Evolutionary conservation across 2,888 invertebrate genomes (phyloP).

Genomic region (Hyles lineata): DNA sequence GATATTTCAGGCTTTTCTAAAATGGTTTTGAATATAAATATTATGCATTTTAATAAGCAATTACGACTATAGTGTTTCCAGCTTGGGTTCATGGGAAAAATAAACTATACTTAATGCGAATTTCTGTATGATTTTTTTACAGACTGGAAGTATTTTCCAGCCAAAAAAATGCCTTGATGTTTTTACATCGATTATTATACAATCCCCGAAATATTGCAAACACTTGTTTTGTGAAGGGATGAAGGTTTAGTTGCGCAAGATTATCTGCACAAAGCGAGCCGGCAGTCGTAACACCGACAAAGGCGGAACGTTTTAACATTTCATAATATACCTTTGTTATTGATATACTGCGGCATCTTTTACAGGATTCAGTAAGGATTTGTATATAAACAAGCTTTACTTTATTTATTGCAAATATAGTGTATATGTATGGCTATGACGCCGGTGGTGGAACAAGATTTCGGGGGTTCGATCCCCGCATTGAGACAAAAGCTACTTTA

Average conservation of each 20-base stretch:
- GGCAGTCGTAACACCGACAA: slow-evolving; percentile 45
- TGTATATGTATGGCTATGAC: too few relatives aligned
- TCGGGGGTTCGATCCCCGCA: not conserved
- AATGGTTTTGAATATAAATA: too few relatives aligned
- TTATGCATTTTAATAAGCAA: too few relatives aligned
- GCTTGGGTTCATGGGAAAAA: too few relatives aligned
- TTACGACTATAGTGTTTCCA: too few relatives aligned
- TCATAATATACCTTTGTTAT: slow-evolving; percentile 46
- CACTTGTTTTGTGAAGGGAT: slow-evolving; percentile 46
- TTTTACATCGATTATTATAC: slow-evolving; percentile 50
- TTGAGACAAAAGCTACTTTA: not conserved
- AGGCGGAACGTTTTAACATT: slow-evolving; percentile 36
- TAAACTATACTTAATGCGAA: too few relatives aligned
- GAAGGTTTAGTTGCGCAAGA: slow-evolving; percentile 53
- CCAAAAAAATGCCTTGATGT: not conserved
- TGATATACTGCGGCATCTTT: slow-evolving; percentile 50
- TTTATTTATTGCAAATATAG: not conserved
- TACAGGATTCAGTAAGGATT: not conserved
- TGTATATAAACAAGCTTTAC: not conserved
- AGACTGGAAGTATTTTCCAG: not conserved
- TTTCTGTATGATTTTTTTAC: too few relatives aligned
- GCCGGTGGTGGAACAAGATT: not conserved
- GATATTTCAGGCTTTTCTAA: too few relatives aligned
- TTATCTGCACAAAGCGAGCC: slow-evolving; percentile 50
- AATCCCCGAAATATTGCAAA: slow-evolving; percentile 53